Evolutionary conservation across 2,113 vertebrate genomes (phyloP), one percentile per base, ranked within the genome.

Genomic region (Mormoops blainvillei): DNA sequence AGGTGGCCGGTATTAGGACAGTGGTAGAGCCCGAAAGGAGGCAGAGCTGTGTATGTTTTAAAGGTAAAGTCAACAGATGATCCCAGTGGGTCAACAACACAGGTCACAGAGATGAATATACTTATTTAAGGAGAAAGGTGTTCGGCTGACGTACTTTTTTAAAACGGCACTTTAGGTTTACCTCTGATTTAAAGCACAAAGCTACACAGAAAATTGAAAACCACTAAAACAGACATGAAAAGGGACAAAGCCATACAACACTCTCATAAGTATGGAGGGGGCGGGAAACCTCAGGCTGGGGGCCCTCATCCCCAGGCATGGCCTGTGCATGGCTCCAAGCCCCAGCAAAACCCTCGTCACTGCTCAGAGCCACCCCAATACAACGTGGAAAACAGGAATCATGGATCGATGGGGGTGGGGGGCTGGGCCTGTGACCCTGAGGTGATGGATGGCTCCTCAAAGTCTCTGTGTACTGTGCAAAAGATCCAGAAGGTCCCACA

Each of bases 51-150:
- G 43, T 18, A 24, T 41, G 63, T 82, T 76, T 41, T 78, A 43
- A 92, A 92, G 91, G 94, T 92, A 89, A 87, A 93, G 91, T 83
- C 88, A 73, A 76, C 74, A 90, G 78, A 73, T 48, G 45, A 36
- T 63, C 41, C 58, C 2, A 26, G 5, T 26, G 24, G 58, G 58
- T 26, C 58, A 61, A 10, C 56, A 58, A 24, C 22, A 26, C 24
- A 43, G 68, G 68, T 63, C 80, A 84, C 0, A 33, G 45, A 26
- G 56, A 24, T 10, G 22, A 58, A 16, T 26, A 16, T 5, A 58
- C 8, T 58, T 58, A 58, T 26, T 58, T 58, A 58, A 26, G 22
- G 56, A 58, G 56, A 26, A 31, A 78, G 52, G 45, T 54, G 41
- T 73, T 73, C 70, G 24, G 73, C 48, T 65, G 38, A 43, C 41